Evolutionary conservation across 1,140 invertebrate genomes (phyloP).

Genomic region (Lepidurus packardi): DNA sequence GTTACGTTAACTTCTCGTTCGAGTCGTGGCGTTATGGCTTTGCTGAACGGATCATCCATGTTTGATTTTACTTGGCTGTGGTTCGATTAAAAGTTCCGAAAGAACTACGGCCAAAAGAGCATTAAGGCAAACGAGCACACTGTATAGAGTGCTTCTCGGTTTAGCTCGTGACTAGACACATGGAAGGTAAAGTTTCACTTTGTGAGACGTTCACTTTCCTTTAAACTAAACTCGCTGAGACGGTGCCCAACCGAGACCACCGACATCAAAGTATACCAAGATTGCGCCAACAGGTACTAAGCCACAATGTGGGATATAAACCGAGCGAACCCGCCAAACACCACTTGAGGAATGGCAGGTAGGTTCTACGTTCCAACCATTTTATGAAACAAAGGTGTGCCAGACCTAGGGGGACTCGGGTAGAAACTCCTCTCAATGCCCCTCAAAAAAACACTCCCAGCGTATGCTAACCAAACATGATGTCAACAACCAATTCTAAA

Average conservation of each 20-base stretch:
- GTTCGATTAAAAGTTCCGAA: neutral
- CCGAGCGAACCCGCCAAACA: neutral
- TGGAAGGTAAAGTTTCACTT: slow-evolving; percentile 1
- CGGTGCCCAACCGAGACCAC: neutral
- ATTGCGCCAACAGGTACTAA: neutral
- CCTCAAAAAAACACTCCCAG: neutral
- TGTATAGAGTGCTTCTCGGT: neutral
- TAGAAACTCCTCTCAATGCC: neutral
- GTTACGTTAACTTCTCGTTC: neutral
- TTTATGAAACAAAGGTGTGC: neutral
- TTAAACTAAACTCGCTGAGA: neutral
- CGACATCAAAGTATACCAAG: neutral
- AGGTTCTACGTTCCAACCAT: neutral
- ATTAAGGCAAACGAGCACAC: neutral
- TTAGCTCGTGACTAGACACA: neutral
- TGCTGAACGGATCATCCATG: neutral
- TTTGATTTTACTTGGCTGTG: neutral
- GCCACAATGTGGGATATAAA: neutral
- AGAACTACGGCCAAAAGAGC: no score
- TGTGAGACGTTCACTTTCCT: neutral
- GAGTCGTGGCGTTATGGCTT: neutral
- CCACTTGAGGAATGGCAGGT: neutral
- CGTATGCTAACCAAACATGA: neutral
- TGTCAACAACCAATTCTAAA: neutral
- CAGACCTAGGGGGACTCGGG: neutral